Conservation (phyloP, 1,140 invertebrate genomes). For the Saxidomus purpurata region DNA sequence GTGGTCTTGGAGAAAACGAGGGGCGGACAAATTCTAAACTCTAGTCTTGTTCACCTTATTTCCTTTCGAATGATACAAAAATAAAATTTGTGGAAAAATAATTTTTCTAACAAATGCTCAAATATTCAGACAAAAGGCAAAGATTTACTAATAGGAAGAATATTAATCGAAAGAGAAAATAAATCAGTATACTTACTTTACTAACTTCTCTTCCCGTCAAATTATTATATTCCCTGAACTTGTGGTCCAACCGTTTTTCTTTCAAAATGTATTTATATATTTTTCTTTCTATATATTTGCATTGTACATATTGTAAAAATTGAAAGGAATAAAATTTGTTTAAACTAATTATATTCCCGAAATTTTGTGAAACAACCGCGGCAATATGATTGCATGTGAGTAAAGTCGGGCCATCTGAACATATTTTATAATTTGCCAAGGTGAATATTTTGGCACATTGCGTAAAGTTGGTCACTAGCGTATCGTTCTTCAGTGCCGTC, state of each 20-base stretch:
- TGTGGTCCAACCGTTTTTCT: too few species aligned
- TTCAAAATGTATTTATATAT: too few species aligned
- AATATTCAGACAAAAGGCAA: conserved; percentile 54
- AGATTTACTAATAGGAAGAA: conserved; percentile 54
- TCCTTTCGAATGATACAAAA: conserved; percentile 53
- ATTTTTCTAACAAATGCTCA: conserved; percentile 54
- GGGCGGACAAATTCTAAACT: conserved; percentile 53
- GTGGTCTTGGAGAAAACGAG: conserved; percentile 53
- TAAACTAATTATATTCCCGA: conserved; percentile 54
- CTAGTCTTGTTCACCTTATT: conserved; percentile 52
- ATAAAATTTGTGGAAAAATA: conserved; percentile 54
- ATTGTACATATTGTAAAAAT: too few species aligned
- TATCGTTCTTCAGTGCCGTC: conserved; percentile 53
- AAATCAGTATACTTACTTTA: conserved; percentile 55
- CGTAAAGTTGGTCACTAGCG: conserved; percentile 53
- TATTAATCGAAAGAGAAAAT: conserved; percentile 55
- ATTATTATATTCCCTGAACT: too few species aligned
- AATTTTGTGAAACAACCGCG: conserved; percentile 50
- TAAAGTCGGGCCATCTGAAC: conserved; percentile 53
- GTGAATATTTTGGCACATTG: conserved; percentile 52
- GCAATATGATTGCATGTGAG: conserved; percentile 52
- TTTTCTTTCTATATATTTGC: too few species aligned
- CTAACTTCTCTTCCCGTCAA: conserved; percentile 19
- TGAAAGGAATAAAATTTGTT: too few species aligned
- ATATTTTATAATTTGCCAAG: conserved; percentile 48